Percentiles rank a stretch among this genome's conserved stretches.
Conservation (phyloP, 37 sponge, comb jelly and placozoan species). For the Geodia barretti region DNA sequence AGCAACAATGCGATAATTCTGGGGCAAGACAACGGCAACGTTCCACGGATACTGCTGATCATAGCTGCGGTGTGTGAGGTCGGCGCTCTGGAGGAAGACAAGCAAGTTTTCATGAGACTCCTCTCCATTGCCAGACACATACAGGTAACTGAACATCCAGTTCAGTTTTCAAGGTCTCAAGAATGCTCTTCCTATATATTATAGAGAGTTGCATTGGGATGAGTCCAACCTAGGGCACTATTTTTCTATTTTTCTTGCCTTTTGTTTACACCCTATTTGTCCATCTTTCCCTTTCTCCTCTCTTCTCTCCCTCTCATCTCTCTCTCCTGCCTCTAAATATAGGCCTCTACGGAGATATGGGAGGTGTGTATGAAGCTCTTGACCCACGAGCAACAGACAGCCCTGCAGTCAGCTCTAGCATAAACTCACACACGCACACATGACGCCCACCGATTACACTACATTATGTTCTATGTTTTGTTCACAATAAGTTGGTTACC, state of each 20-base stretch:
- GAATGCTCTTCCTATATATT: not conserved
- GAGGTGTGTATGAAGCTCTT: slow-evolving; percentile 55
- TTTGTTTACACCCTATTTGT: not conserved
- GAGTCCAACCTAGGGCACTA: not conserved
- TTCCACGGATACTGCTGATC: slow-evolving; percentile 82
- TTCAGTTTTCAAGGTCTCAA: no score
- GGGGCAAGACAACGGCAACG: slow-evolving; percentile 75
- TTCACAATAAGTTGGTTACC: no score
- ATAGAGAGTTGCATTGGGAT: not conserved
- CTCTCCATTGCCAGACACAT: slow-evolving; percentile 86
- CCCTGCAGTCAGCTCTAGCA: slow-evolving; percentile 49
- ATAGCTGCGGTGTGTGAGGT: slow-evolving; percentile 72
- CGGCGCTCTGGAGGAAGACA: slow-evolving; percentile 53
- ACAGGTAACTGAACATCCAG: slow-evolving; percentile 48
- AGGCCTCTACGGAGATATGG: slow-evolving; percentile 82
- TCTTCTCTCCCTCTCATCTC: not conserved
- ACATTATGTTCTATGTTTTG: no score
- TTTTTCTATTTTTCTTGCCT: not conserved
- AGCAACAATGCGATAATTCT: slow-evolving; percentile 82
- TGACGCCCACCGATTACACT: no score
- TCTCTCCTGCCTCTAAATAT: not conserved
- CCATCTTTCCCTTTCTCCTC: not conserved
- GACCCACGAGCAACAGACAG: slow-evolving; percentile 61
- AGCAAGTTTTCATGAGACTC: slow-evolving; percentile 61
- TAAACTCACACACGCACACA: no score